Base-by-base conservation (phyloP, 2,797 vertebrate species). In the Sebastolobus altivelis region DNA sequence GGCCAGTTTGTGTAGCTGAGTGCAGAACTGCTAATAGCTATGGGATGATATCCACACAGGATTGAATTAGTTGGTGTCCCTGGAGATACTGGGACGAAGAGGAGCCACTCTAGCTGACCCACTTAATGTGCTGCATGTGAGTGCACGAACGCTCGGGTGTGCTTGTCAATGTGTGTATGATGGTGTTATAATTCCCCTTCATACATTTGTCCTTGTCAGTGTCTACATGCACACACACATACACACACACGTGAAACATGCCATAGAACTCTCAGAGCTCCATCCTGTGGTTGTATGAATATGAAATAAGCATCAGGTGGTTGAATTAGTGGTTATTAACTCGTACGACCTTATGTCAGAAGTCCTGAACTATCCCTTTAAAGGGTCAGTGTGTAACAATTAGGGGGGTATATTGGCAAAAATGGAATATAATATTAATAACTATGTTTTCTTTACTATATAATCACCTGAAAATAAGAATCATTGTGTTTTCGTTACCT, bases 11-110 rank as follows among this genome's bases (percentile, higher is more conserved):
- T 77, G 46, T 37, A 18, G 59, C 68, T 79, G 37, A 74, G 69
- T 71, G 71, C 65, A 46, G 40, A 61, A 58, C 76, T 40, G 70
- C 72, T 92, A 89, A 91, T 89, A 77, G 81, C 79, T 72, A 38
- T 87, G 70, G 79, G 86, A 82, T 85, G 84, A 88, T 87, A 88
- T 82, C 86, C 75, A 71, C 70, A 61, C 74, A 81, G 78, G 69
- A 87, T 89, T 93, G 79, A 90, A 93, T 93, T 86, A 91, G 87
- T 84, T 69, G 40, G 31, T 77, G 49, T 92, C 88, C 79, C 88
- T 80, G 56, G 63, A 86, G 90, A 88, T 85, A 58, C 20, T 62
- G 60, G 77, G 88, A 87, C 60, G 31, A 81, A 80, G 81, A 84
- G 74, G 78, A 88, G 80, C 78, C 80, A 75, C 84, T 87, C 65